Evolutionary conservation across 2,113 vertebrate genomes (phyloP), one percentile per base, ranked within the genome.

Genomic region (Pyxicephalus adspersus): DNA sequence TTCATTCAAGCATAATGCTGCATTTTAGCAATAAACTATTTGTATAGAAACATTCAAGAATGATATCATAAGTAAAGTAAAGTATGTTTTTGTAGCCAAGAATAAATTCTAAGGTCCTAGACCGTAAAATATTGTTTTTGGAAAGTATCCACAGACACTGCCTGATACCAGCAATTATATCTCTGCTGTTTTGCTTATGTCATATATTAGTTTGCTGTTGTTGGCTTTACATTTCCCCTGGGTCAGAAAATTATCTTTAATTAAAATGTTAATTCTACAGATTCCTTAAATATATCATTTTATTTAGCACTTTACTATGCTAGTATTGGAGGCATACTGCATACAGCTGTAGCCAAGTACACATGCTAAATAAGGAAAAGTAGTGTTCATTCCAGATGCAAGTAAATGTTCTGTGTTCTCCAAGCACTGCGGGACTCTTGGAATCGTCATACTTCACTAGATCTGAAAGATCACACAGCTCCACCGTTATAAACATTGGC

Each of bases 71-170:
- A 60, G 13, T 60, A 22, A 61, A 18, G 20, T 38, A 22, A 19
- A 58, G 7, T 57, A 45, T 75, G 13, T 26, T 17, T 61, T 26
- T 13, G 17, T 17, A 57, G 77, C 54, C 54, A 50, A 17, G 31
- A 60, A 70, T 5, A 68, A 60, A 13, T 23, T 22, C 31, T 25
- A 8, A 60, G 64, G 28, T 64, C 60, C 58, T 76, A 61, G 71
- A 58, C 26, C 26, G 15, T 58, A 55, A 50, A 64, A 76, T 79
- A 68, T 79, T 79, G 38, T 26, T 15, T 68, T 79, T 79, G 64
- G 77, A 67, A 15, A 68, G 11, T 22, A 55, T 26, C 75, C 11
- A 6, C 51, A 17, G 31, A 60, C 45, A 34, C 22, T 75, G 55
- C 38, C 26, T 57, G 63, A 57, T 64, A 66, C 16, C 25, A 57